Base-by-base conservation (phyloP, 30 jellyfish, hydroid and myxozoan species). In the Aurelia aurita region DNA sequence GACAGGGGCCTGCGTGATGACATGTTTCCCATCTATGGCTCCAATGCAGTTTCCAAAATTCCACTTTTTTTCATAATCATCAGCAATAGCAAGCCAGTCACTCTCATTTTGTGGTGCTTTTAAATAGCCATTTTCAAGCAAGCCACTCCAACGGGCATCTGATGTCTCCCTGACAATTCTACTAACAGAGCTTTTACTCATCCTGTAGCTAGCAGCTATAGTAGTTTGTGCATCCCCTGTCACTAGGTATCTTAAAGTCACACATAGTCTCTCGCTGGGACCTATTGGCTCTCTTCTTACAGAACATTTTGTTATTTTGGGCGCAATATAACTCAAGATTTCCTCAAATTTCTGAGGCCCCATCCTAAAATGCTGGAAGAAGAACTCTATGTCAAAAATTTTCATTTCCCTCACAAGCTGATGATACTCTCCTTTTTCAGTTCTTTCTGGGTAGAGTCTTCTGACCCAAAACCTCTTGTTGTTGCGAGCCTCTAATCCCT, bases 201-300 rank as follows among this genome's bases (percentile, higher is more conserved):
- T 73, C 60, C 74, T 20, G 69, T 72, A 72, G 69, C 84, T 72
- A 44, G 86, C 86, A 49, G 86, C 73, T 3, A 73, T 73, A 6
- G 86, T 73, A n/a, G 86, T 73, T 27, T 73, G 86, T 14, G 73
- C 86, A 51, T 73, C 86, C 58, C 81, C 81, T 34, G 80, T 79
- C 68, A 76, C 78, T 20, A 76, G 49, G 78, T 76, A 76, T 26
- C 88, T 35, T 2, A 76, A 39, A 46, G 88, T 76, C 88, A 76
- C 75, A 46, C 88, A 76, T 1, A 76, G 75, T 76, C 88, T 61
- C 47, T 76, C 89, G 67, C 89, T 67, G 21, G 89, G 89, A 32
- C 80, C 77, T 57, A 78, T 78, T 57, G 88, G 88, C 62, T 76
- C 77, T 47, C 88, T 76, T 25, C 62, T 76, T 28, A 76, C 21